Percentiles rank a stretch among this genome's conserved stretches.
These are phyloP conservation scores for Abrostola tripartita DNA, from an alignment of 2,888 invertebrate genomes.

Conservation along the genomic window DNA sequence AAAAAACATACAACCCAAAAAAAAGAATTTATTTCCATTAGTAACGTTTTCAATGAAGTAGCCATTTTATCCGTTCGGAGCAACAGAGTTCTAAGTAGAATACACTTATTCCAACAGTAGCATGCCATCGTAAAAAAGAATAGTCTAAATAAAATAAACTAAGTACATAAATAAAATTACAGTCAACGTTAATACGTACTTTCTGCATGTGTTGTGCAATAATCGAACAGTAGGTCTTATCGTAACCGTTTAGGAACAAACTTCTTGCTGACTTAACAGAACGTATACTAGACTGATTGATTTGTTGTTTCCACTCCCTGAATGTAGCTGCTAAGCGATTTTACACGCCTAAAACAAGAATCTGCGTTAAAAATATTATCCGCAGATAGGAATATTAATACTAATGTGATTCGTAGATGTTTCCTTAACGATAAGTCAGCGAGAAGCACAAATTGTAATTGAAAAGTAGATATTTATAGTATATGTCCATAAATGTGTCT, in stretches of 20 bases:
- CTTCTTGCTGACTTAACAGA: constrained; percentile 80
- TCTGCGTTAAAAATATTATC: constrained; percentile 15
- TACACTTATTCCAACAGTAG: constrained; percentile 61
- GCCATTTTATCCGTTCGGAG: constrained; percentile 57
- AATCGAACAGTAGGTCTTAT: constrained; percentile 78
- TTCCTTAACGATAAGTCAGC: constrained; percentile 75
- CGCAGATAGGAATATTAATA: constrained; percentile 52
- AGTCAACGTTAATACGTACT: constrained; percentile 82
- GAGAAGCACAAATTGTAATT: constrained; percentile 78
- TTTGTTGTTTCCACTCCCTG: constrained; percentile 57
- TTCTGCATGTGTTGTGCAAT: constrained; percentile 86
- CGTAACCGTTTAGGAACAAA: constrained; percentile 71
- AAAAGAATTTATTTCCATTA: constrained; percentile 32
- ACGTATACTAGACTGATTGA: constrained; percentile 77
- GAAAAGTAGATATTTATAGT: constrained; percentile 80
- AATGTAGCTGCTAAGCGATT: constrained; percentile 28
- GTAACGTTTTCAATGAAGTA: constrained; percentile 37
- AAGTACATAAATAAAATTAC: constrained; percentile 48
- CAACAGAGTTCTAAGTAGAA: constrained; percentile 68
- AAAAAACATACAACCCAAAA: constrained; percentile 30
- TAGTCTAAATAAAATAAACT: constrained; percentile 59
- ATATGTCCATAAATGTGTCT: constrained; percentile 87
- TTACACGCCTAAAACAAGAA: constrained; percentile 15
- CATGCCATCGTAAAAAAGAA: constrained; percentile 61
- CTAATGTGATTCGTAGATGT: constrained; percentile 59